Evolutionary conservation across 2,797 vertebrate genomes (phyloP).

Genomic region (Karalla daura): DNA sequence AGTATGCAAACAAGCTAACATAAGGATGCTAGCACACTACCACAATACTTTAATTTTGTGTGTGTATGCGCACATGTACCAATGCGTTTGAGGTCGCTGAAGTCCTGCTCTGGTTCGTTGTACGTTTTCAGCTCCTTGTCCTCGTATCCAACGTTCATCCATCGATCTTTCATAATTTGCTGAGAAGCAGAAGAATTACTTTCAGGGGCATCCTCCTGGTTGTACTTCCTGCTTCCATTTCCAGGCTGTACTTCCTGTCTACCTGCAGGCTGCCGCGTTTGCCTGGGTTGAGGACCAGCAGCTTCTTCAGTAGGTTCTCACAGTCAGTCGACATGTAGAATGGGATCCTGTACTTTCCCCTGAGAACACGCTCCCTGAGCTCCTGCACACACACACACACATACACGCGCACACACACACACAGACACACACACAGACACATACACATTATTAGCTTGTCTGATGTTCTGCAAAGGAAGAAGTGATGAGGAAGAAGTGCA

Average conservation of each 20-base stretch:
- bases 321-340: conserved; percentile 98
- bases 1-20: background rate
- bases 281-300: conserved; percentile 92
- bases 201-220: too few relatives aligned
- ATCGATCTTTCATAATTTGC: conserved; percentile 96
- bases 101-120: conserved; percentile 88
- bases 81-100: conserved; percentile 79
- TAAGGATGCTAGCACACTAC: background rate
- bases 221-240: too few relatives aligned
- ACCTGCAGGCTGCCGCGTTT: conserved; percentile 94
- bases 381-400: conserved; percentile 78
- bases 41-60: too few relatives aligned
- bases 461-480: background rate
- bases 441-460: conserved; percentile 16
- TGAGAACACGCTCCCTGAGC: conserved; percentile 90
- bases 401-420: conserved; percentile 47
- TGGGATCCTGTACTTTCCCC: conserved; percentile 93
- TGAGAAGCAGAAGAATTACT: conserved; percentile 74
- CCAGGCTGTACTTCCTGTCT: too few relatives aligned
- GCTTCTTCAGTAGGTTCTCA: conserved; percentile 94
- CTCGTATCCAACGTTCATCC: conserved; percentile 93
- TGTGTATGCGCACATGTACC: conserved; percentile 32
- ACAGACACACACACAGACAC: conserved; percentile 33
- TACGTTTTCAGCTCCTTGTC: conserved; percentile 91
- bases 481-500: too few relatives aligned